Percentiles rank a stretch among this genome's conserved stretches.
Evolutionary conservation across 1,140 invertebrate genomes (phyloP).

Genomic region (Euura saliciscinereae): DNA sequence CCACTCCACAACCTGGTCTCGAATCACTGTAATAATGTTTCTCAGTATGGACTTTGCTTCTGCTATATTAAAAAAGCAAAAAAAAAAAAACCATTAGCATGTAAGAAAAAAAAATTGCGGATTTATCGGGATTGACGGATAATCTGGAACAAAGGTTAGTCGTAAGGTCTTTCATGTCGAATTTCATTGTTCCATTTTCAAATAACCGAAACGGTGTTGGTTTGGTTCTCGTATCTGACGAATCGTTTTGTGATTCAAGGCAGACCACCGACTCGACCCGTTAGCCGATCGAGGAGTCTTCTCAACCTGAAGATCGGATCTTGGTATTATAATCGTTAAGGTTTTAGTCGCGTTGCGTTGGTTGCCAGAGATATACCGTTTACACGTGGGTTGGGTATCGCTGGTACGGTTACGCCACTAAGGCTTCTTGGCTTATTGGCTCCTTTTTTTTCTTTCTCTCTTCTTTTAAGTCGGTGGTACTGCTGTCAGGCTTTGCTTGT

Average conservation of each 20-base stretch:
- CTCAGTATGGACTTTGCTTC: slow-evolving; percentile 16
- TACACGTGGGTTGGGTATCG: slow-evolving; percentile 4
- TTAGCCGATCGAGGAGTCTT: not conserved
- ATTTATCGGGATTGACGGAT: no score
- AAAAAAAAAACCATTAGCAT: no score
- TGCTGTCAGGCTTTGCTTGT: not conserved
- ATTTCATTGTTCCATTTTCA: slow-evolving; percentile 6
- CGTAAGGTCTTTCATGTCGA: slow-evolving; percentile 43
- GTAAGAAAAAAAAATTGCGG: no score
- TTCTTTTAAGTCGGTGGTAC: not conserved
- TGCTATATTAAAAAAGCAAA: slow-evolving; percentile 32
- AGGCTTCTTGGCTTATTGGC: not conserved
- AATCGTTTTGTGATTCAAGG: not conserved
- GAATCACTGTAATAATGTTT: slow-evolving; percentile 41
- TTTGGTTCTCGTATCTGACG: not conserved
- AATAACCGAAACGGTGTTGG: not conserved
- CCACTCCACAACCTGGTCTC: slow-evolving; percentile 13
- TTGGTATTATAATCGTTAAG: no score
- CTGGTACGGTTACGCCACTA: not conserved
- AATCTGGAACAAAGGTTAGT: no score
- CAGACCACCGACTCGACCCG: not conserved
- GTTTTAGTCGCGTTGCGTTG: not conserved
- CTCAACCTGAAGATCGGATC: not conserved
- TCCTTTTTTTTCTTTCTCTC: no score
- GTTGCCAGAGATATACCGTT: not conserved